Evolutionary conservation across 2,888 invertebrate species (phyloP), one percentile per base, ranked within the genome.

Genomic region (Erannis defoliaria): DNA sequence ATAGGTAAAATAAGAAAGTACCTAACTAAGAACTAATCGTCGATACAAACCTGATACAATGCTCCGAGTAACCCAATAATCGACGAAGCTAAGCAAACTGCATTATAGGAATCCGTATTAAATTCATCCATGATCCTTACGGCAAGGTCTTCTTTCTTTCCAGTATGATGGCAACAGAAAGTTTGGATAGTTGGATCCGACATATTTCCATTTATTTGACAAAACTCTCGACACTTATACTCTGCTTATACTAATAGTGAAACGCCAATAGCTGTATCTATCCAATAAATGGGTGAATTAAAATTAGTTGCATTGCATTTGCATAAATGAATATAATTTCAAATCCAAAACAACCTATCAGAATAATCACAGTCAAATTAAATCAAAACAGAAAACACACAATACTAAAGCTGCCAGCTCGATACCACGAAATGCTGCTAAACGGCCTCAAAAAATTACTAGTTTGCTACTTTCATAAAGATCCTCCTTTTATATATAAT

Each of bases 181-280:
- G 96, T 97, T 93, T 97, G 97, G 75, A 97, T 96, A 38, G 97
- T 96, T 55, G 97, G 97, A 86, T 97, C 97, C 33, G 97, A 96
- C 97, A 81, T 81, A 35, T 66, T 69, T 51, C 40, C 57, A 21
- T 37, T 51, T 19, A 19, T 18, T 29, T 26, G n/a, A n/a, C 6
- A 26, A 16, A 51, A 37, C 8, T 5, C 14, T 21, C 26, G 14
- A n/a, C n/a, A n/a, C n/a, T n/a, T n/a, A n/a, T n/a, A n/a, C n/a
- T 8, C 8, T 1, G 5, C 19, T 37, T 50, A 16, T 12, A 50
- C 5, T 26, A 14, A n/a, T 12, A 38, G 16, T 26, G 38, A 38
- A 37, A 38, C 16, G 5, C 5, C 12, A 50, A 16, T 18, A 8
- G 18, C 37, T 35, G 19, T 38, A 38, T 10, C 10, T 26, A 16